phyloP scores from a whole-genome alignment of 2,888 invertebrate genomes.

The Onchidella celtica region DNA sequence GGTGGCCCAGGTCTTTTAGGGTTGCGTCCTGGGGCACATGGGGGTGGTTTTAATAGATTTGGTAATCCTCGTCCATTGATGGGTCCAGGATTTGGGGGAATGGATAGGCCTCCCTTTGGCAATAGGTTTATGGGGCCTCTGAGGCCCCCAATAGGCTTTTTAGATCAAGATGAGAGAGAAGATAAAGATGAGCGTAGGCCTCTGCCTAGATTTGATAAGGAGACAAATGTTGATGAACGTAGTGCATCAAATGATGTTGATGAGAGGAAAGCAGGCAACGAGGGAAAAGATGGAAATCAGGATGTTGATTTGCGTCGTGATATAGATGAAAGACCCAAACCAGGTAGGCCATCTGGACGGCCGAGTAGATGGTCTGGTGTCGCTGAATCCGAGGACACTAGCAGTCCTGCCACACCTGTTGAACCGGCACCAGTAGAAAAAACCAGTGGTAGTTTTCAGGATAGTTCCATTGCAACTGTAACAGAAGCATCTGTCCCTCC shows the following conservation, averaged over 20 bases:
- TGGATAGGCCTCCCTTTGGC: slow-evolving; percentile 50
- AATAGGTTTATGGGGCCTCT: slow-evolving; percentile 39
- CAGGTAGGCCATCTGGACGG: neutral
- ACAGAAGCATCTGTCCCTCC: neutral
- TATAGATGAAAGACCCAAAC: slow-evolving; percentile 20
- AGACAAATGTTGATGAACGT: slow-evolving; percentile 29
- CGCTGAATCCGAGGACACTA: slow-evolving; percentile 1
- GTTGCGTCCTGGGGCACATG: slow-evolving; percentile 52
- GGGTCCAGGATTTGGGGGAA: slow-evolving; percentile 45
- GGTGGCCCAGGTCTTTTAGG: slow-evolving; percentile 54
- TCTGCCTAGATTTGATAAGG: neutral
- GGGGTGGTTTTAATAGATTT: slow-evolving; percentile 50
- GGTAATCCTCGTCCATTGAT: slow-evolving; percentile 54
- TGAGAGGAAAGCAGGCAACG: slow-evolving; percentile 11
- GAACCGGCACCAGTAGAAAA: neutral
- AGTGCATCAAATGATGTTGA: slow-evolving; percentile 10
- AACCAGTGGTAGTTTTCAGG: neutral
- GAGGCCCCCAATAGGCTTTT: slow-evolving; percentile 47
- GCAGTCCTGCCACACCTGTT: neutral
- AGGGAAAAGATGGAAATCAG: neutral
- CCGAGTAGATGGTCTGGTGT: slow-evolving; percentile 29
- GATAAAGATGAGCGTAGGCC: slow-evolving; percentile 48
- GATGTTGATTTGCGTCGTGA: slow-evolving; percentile 24
- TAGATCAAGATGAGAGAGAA: slow-evolving; percentile 56
- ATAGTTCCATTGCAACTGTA: neutral